Evolutionary conservation across 2,113 vertebrate genomes (phyloP).

Genomic region (Clarias magur): DNA sequence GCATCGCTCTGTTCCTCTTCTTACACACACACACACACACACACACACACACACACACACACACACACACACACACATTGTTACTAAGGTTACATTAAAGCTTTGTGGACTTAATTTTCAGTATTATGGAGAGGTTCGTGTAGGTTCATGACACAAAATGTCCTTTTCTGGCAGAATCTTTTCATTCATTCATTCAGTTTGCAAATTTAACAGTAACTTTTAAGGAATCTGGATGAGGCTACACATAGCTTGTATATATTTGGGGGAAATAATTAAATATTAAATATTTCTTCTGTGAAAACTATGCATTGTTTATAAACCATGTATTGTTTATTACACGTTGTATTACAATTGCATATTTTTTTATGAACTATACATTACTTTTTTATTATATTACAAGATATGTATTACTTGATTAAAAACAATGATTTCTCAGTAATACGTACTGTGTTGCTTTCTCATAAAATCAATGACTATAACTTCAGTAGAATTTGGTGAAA

Average conservation of each 20-base stretch:
- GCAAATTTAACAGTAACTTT: too few relatives aligned
- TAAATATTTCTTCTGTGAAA: background rate
- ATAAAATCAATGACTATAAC: background rate
- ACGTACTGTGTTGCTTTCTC: too few relatives aligned
- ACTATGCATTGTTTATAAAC: background rate
- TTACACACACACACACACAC: slow-evolving; percentile 14
- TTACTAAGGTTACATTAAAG: background rate
- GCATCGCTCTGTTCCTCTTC: slow-evolving; percentile 10
- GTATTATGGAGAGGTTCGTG: background rate
- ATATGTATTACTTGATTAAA: background rate
- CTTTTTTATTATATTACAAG: background rate
- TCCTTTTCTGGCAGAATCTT: too few relatives aligned
- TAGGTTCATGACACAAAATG: too few relatives aligned
- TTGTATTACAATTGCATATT: too few relatives aligned
- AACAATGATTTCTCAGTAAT: background rate
- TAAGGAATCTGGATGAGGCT: background rate
- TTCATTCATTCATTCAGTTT: too few relatives aligned
- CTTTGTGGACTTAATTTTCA: background rate
- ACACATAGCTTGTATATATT: background rate
- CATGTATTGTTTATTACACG: too few relatives aligned
- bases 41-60: background rate
- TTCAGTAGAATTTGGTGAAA: too few relatives aligned
- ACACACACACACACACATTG: too few relatives aligned
- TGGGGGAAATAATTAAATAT: background rate
- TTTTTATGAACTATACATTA: background rate